Evolutionary conservation across 2,113 vertebrate genomes (phyloP).

Genomic region (Eonycteris spelaea): DNA sequence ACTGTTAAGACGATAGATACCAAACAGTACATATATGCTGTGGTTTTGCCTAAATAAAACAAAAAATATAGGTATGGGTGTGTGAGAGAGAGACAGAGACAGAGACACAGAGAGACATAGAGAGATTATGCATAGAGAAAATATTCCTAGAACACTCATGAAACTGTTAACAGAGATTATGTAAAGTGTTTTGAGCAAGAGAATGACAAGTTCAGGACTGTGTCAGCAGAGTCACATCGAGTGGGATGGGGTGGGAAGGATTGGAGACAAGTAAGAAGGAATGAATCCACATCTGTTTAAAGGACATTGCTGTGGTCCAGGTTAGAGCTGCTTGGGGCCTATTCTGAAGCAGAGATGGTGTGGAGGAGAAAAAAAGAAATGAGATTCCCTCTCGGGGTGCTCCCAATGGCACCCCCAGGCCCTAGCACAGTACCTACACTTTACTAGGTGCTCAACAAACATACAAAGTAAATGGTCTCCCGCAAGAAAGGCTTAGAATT

Average conservation of each 20-base stretch:
- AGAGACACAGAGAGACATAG: too few species aligned
- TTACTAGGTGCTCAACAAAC: background rate
- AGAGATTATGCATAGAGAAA: background rate
- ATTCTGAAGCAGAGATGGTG: background rate
- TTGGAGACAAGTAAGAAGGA: background rate
- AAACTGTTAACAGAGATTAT: background rate
- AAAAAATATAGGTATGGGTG: background rate
- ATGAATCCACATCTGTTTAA: background rate
- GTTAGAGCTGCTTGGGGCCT: background rate
- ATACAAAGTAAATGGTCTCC: background rate
- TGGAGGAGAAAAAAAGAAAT: background rate
- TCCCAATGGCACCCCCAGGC: background rate
- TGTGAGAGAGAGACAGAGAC: background rate
- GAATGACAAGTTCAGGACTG: background rate
- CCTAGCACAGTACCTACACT: background rate
- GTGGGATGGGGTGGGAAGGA: background rate
- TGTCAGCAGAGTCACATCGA: background rate
- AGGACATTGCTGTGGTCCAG: rapidly evolving
- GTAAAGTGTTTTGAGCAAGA: constrained; percentile 31
- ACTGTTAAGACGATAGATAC: background rate
- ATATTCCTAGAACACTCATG: background rate
- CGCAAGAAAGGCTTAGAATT: background rate
- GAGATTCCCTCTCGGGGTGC: background rate
- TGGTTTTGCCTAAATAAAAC: background rate
- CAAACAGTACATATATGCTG: too few species aligned